These are phyloP conservation scores for Nesospiza acunhae DNA, from an alignment of 2,113 vertebrate species.

Conservation along the genomic window DNA sequence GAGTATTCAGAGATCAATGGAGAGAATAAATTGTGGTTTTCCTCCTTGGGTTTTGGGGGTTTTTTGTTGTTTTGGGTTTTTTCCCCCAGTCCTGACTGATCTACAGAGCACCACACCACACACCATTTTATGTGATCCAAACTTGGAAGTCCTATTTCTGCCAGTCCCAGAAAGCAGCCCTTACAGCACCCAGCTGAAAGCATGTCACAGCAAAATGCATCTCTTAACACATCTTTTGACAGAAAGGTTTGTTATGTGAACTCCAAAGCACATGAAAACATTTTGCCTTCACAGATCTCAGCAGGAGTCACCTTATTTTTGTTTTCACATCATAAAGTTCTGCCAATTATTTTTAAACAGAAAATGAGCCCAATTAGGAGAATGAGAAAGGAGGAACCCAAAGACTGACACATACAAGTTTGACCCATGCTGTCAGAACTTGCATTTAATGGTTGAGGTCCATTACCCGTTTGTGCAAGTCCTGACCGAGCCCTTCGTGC, in stretches of 20 bases:
- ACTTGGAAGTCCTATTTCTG: not conserved
- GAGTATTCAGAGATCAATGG: not conserved
- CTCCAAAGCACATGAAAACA: not conserved
- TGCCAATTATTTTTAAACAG: conserved; percentile 14
- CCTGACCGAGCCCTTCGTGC: not conserved
- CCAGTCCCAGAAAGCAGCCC: not conserved
- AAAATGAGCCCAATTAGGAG: conserved; percentile 22
- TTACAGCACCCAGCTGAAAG: not conserved
- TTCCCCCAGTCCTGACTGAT: not conserved
- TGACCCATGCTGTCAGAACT: not conserved
- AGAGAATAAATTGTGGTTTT: not conserved
- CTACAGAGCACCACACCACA: not conserved
- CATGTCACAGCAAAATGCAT: not conserved
- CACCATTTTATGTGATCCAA: rapidly evolving
- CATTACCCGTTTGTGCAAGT: conserved; percentile 19
- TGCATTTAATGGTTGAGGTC: not conserved
- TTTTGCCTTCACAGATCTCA: not conserved
- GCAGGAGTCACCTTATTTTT: not conserved
- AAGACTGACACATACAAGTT: not conserved
- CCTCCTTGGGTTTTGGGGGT: not conserved
- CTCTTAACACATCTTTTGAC: not conserved
- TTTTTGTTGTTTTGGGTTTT: not conserved
- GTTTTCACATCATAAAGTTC: not conserved
- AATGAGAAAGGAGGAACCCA: conserved; percentile 6
- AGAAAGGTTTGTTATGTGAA: not conserved